Percentiles rank a stretch among this genome's conserved stretches.
These are phyloP conservation scores for Brachypteracias leptosomus DNA, from an alignment of 2,113 vertebrate species.

Conservation along the genomic window DNA sequence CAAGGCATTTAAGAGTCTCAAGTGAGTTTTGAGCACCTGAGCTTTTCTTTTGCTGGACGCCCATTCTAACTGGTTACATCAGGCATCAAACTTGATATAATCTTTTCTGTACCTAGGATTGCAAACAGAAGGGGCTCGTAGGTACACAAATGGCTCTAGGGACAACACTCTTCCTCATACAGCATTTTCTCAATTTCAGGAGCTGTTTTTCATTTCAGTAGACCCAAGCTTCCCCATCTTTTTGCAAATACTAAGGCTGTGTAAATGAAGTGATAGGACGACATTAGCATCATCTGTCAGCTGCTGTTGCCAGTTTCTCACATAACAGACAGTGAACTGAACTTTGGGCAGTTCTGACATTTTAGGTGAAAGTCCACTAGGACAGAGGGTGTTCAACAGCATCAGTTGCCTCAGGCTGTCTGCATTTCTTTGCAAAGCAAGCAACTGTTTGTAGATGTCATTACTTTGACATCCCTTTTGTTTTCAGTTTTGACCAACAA, in stretches of 20 bases:
- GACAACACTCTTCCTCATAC: background rate
- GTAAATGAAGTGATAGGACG: background rate
- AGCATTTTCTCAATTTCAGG: background rate
- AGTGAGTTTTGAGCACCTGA: background rate
- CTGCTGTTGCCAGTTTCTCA: background rate
- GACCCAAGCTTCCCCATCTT: background rate
- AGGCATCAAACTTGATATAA: background rate
- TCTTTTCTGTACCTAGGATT: background rate
- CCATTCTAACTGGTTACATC: background rate
- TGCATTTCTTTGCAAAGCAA: background rate
- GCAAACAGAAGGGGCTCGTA: background rate
- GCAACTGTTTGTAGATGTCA: background rate
- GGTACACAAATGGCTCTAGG: background rate
- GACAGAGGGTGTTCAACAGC: background rate
- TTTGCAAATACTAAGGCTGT: background rate
- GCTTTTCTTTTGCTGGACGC: background rate
- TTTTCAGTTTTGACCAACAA: background rate
- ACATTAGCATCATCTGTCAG: background rate
- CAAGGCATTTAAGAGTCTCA: background rate
- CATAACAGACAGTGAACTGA: background rate
- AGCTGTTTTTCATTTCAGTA: background rate
- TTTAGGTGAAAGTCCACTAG: background rate
- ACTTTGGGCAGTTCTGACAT: background rate
- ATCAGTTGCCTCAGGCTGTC: background rate
- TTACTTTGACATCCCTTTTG: background rate